Conservation (phyloP, 2,797 vertebrate species). For the Xenops minutus region DNA sequence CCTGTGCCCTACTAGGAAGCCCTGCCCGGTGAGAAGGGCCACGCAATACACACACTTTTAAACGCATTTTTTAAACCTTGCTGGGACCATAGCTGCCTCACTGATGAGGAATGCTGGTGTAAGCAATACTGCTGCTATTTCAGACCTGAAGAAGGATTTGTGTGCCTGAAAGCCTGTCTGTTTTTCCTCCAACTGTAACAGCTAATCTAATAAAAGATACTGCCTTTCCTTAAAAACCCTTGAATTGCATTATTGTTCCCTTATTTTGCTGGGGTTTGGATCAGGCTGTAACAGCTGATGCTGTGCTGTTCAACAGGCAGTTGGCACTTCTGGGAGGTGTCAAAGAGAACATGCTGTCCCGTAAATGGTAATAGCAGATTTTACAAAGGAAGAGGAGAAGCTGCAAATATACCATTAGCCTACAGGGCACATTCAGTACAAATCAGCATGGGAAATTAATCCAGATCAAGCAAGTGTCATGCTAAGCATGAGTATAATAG, state of each 20-base stretch:
- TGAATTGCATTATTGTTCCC: constrained; percentile 7
- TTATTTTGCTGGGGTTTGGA: background rate
- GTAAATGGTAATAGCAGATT: background rate
- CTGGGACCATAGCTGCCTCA: background rate
- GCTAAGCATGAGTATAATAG: background rate
- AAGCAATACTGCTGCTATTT: constrained; percentile 49
- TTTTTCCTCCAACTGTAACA: constrained; percentile 3
- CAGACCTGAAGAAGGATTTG: constrained; percentile 35
- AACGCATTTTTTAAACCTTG: background rate
- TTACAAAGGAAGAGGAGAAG: background rate
- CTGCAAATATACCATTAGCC: background rate
- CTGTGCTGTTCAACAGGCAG: background rate
- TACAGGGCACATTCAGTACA: background rate
- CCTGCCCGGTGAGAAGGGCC: background rate
- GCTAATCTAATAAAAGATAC: constrained; percentile 40
- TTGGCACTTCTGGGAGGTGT: background rate
- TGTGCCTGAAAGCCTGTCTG: constrained; percentile 6
- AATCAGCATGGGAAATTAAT: constrained; percentile 12
- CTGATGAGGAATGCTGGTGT: background rate
- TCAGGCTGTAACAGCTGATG: background rate
- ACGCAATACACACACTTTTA: background rate
- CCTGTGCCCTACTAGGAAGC: background rate
- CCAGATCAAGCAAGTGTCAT: background rate
- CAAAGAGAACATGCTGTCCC: background rate
- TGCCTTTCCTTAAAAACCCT: constrained; percentile 19